These are phyloP conservation scores for Parnassius smintheus DNA, from an alignment of 2,888 invertebrate species.

Conservation along the genomic window DNA sequence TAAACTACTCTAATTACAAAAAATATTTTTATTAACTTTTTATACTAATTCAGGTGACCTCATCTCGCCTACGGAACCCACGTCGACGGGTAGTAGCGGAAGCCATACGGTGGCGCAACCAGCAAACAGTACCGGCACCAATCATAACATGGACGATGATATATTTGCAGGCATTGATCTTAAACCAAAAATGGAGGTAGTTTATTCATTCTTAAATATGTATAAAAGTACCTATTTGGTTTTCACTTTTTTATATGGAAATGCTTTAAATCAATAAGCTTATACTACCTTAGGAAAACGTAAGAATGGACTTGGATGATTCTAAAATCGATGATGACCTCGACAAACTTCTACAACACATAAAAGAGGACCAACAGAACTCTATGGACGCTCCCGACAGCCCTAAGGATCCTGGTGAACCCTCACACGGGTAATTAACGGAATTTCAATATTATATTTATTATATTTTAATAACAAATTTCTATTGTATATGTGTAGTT, in stretches of 20 bases:
- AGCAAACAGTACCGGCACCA: constrained; percentile 54
- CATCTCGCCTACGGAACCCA: constrained; percentile 74
- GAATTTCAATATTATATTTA: too few species aligned
- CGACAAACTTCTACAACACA: constrained; percentile 94
- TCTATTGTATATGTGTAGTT: too few species aligned
- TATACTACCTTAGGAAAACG: constrained; percentile 76
- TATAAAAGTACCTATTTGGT: too few species aligned
- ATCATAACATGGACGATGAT: constrained; percentile 84
- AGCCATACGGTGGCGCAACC: constrained; percentile 60
- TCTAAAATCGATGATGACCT: constrained; percentile 96
- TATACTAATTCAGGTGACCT: constrained; percentile 57
- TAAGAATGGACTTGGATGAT: constrained; percentile 90
- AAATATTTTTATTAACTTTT: too few species aligned
- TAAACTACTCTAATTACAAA: too few species aligned
- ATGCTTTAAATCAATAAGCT: too few species aligned
- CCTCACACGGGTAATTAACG: constrained; percentile 67
- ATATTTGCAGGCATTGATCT: constrained; percentile 87
- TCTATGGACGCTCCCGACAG: constrained; percentile 95
- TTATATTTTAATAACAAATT: too few species aligned
- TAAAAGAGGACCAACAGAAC: constrained; percentile 96
- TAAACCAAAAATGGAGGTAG: constrained; percentile 86
- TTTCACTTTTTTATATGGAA: too few species aligned
- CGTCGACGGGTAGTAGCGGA: constrained; percentile 46
- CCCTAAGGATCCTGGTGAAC: constrained; percentile 89
- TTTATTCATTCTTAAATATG: constrained; percentile 1